Evolutionary conservation across 2,797 vertebrate genomes (phyloP), one percentile per base, ranked within the genome.

Genomic region (Streptopelia turtur): DNA sequence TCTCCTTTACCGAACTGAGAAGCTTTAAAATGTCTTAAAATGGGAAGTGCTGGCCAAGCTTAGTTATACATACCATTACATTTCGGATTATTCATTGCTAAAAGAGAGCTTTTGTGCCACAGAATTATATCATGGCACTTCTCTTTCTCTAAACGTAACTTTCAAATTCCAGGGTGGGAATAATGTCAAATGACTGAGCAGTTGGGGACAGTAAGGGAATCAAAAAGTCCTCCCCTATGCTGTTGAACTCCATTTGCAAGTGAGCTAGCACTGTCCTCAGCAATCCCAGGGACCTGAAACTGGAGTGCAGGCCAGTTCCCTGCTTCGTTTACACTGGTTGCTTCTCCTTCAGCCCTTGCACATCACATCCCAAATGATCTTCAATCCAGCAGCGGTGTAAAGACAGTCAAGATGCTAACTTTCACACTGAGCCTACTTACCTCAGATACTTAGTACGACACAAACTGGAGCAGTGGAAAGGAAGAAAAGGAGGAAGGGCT

Each of bases 151-250:
- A 90, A 86, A 55, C 10, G 11, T 35, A 63, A 85, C 56, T 91
- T 94, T 79, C 33, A 50, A 37, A 75, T 87, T 74, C 91, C 79
- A 63, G 23, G 81, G 59, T 18, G 69, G 68, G 57, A 90, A 79
- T 84, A 86, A 71, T 53, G 87, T 95, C 84, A 92, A 95, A 91
- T 24, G 52, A 57, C 52, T 39, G 39, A 86, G 78, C 81, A 94
- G 74, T 57, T 27, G 68, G 76, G 80, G 50, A 65, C 57, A 82
- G n/a, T 27, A 66, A 87, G 17, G 35, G 84, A 95, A 91, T 89
- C 16, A 87, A 80, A 85, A 93, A 27, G 69, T n/a, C 30, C 20
- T 88, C 72, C 25, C 45, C 50, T 41, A 13, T 27, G 53, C 69
- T 61, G 47, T 70, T 41, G 12, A 52, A 65, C 82, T 90, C 64